phyloP scores from a whole-genome alignment of 2,888 invertebrate species.

The Iphiclides podalirius region DNA sequence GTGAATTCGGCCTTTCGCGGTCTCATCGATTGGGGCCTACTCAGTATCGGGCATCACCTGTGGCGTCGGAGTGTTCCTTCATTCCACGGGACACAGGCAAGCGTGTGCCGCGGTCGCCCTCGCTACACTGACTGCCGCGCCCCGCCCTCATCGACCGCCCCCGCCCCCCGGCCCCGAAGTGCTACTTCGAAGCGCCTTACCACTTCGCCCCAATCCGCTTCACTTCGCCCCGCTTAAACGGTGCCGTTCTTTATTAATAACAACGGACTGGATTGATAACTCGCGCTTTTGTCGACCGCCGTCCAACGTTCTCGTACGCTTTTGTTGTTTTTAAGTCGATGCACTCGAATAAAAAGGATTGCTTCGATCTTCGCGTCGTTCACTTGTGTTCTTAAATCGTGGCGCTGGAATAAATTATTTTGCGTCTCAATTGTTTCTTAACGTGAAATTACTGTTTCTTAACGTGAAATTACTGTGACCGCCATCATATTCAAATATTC shows the following conservation, averaged over 20 bases:
- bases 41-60: constrained; percentile 11
- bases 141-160: constrained; percentile 17
- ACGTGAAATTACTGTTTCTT: too few species aligned
- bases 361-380: too few species aligned
- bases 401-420: too few species aligned
- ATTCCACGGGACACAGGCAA: constrained; percentile 14
- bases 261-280: constrained; percentile 2
- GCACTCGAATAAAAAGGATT: too few species aligned
- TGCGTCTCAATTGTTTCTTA: too few species aligned
- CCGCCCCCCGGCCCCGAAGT: constrained; percentile 12
- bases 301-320: neutral
- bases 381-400: too few species aligned
- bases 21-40: neutral
- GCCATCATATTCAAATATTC: too few species aligned
- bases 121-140: constrained; percentile 22
- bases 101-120: constrained; percentile 12
- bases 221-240: constrained; percentile 4
- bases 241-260: constrained; percentile 17
- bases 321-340: neutral
- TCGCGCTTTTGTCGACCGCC: neutral
- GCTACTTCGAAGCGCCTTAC: constrained; percentile 23
- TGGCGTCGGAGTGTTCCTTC: constrained; percentile 18
- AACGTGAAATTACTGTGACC: too few species aligned
- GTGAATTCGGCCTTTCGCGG: too few species aligned
- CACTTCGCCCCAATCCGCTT: constrained; percentile 1